phyloP scores from a whole-genome alignment of 2,113 vertebrate genomes.

The Hemibagrus wyckioides region DNA sequence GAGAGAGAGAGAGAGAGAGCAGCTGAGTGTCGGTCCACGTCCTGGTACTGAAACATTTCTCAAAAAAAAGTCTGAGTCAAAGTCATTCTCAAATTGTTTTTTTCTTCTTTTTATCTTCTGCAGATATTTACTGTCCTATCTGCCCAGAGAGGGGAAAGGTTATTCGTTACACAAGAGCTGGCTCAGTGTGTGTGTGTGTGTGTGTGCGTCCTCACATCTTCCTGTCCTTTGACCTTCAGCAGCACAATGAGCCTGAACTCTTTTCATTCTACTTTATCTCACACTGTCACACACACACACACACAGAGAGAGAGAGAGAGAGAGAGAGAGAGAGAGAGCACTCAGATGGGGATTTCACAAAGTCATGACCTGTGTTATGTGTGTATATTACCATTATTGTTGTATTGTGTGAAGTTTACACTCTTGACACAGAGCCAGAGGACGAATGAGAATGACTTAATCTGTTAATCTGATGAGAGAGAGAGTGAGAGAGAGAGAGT shows the following conservation, averaged over 20 bases:
- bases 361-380: not conserved
- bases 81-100: constrained; percentile 32
- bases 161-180: not conserved
- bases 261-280: constrained; percentile 75
- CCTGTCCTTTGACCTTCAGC: constrained; percentile 48
- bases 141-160: constrained; percentile 51
- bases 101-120: constrained; percentile 51
- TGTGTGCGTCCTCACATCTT: constrained; percentile 54
- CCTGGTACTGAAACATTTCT: not conserved
- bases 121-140: constrained; percentile 61
- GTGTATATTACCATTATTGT: constrained; percentile 12
- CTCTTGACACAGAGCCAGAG: not conserved
- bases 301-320: constrained; percentile 7
- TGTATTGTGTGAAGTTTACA: not conserved
- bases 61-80: not conserved
- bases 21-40: not conserved
- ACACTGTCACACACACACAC: constrained; percentile 33
- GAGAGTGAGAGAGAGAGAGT: not conserved
- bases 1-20: not conserved
- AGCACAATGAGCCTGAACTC: constrained; percentile 66
- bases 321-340: constrained; percentile 17
- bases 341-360: not conserved
- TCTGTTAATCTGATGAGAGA: not conserved
- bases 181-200: constrained; percentile 44
- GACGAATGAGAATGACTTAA: not conserved